Evolutionary conservation across 2,888 invertebrate genomes (phyloP).

Genomic region (Margaritifera margaritifera): DNA sequence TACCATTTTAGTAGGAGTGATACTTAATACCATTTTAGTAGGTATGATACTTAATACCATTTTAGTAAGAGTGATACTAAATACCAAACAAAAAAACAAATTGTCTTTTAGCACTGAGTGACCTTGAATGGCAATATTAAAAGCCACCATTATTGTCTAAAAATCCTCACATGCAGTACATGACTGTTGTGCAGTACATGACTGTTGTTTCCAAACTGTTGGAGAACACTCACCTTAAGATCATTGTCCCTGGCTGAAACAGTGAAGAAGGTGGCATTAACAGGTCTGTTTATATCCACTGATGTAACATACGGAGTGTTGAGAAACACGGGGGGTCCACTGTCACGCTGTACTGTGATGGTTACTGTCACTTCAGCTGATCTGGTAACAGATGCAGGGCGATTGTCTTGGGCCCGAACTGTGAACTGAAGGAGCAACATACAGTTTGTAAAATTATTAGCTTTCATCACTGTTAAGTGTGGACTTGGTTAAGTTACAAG

Average conservation of each 20-base stretch:
- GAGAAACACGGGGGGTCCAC: slow-evolving; percentile 54
- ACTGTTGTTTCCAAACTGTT: too few species aligned
- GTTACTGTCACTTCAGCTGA: slow-evolving; percentile 42
- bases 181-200: too few species aligned
- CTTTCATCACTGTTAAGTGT: background rate
- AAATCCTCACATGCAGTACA: too few species aligned
- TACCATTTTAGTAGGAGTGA: too few species aligned
- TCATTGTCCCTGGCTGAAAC: slow-evolving; percentile 48
- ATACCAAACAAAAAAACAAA: too few species aligned
- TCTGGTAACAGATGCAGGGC: slow-evolving; percentile 44
- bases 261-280: slow-evolving; percentile 44
- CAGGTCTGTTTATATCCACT: slow-evolving; percentile 52
- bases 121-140: too few species aligned
- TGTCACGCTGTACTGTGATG: slow-evolving; percentile 52
- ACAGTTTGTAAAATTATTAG: slow-evolving; percentile 5
- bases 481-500: background rate
- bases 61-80: too few species aligned
- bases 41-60: too few species aligned
- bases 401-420: slow-evolving; percentile 51
- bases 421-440: slow-evolving; percentile 36
- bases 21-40: too few species aligned
- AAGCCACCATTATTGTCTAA: too few species aligned
- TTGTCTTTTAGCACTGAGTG: too few species aligned
- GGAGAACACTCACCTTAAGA: slow-evolving; percentile 31
- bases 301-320: slow-evolving; percentile 46